Percentiles rank a stretch among this genome's conserved stretches.
These are phyloP conservation scores for Belgica antarctica DNA, from an alignment of 2,888 invertebrate species.

Conservation along the genomic window DNA sequence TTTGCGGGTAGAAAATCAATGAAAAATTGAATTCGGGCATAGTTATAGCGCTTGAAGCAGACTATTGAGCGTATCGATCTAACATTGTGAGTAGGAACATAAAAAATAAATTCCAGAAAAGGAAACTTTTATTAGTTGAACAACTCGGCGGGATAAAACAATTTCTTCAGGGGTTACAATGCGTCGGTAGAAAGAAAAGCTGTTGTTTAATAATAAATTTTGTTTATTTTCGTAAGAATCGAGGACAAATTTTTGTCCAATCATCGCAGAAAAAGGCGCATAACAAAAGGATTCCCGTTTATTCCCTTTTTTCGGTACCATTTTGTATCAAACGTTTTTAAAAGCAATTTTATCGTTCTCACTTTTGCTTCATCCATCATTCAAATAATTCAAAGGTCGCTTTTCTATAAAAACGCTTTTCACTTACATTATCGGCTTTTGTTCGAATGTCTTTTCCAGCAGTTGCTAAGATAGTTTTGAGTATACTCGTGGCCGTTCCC, in stretches of 20 bases:
- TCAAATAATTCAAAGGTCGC: no score
- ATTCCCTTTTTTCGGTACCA: no score
- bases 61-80: constrained; percentile 35
- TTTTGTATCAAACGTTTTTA: constrained; percentile 32
- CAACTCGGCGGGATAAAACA: constrained; percentile 15
- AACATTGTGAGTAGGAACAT: constrained; percentile 26
- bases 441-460: constrained; percentile 88
- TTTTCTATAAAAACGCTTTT: neutral
- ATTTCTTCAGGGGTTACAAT: neutral
- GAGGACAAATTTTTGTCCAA: neutral
- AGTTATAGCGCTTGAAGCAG: constrained; percentile 26
- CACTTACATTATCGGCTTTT: constrained; percentile 82
- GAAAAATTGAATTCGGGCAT: constrained; percentile 20
- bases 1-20: no score
- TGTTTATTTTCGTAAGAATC: neutral
- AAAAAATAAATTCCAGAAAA: constrained; percentile 6
- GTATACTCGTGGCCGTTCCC: constrained; percentile 86
- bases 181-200: neutral
- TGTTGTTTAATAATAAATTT: no score
- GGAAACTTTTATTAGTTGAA: neutral
- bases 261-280: constrained; percentile 12
- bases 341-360: neutral
- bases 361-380: no score
- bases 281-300: no score
- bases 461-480: constrained; percentile 80